These are phyloP conservation scores for Basileuterus tristriatus DNA, from an alignment of 2,797 vertebrate genomes.

Conservation along the genomic window DNA sequence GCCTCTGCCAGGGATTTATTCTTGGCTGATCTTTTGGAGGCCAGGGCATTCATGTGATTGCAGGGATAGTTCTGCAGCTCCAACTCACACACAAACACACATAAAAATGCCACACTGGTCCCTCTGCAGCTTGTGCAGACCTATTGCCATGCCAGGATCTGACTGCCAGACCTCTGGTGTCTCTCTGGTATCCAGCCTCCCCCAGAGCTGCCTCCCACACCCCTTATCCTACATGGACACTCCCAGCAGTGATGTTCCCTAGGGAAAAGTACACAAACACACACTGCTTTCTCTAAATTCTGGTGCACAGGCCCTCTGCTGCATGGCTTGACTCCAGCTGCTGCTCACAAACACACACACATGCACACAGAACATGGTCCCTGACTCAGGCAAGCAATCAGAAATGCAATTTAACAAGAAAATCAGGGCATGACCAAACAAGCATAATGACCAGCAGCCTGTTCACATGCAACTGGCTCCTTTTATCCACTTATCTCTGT, in stretches of 20 bases:
- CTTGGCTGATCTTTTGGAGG: background rate
- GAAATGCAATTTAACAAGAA: background rate
- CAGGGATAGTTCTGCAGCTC: background rate
- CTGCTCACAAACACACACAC: background rate
- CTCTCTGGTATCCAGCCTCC: background rate
- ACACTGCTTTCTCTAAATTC: background rate
- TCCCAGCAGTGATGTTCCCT: background rate
- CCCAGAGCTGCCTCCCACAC: background rate
- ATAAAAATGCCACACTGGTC: background rate
- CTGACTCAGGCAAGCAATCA: background rate
- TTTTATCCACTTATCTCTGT: background rate
- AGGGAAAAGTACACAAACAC: background rate
- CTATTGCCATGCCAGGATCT: background rate
- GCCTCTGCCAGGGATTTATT: background rate
- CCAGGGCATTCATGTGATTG: background rate
- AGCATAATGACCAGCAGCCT: background rate
- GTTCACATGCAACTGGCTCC: background rate
- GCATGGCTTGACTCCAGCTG: background rate
- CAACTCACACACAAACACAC: too few species aligned
- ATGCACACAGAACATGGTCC: background rate
- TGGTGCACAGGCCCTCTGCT: background rate
- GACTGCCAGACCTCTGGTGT: background rate
- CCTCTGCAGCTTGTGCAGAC: background rate
- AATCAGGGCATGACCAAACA: background rate
- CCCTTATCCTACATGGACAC: background rate